Conservation (phyloP, 1,140 invertebrate genomes). For the Lasioglossum baleicum region DNA sequence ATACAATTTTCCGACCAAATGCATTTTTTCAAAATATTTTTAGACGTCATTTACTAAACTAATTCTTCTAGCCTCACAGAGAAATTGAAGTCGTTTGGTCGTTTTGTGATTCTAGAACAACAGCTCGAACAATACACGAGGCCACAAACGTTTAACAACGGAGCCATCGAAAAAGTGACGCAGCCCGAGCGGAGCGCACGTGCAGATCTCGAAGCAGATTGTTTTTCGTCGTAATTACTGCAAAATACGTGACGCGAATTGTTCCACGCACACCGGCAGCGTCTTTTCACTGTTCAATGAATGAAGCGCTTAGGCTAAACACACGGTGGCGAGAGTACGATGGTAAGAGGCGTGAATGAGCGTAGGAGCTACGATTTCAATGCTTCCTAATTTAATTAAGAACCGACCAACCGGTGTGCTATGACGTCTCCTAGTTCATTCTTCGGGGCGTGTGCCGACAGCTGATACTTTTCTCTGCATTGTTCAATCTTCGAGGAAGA, state of each 20-base stretch:
- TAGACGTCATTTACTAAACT: too few species aligned
- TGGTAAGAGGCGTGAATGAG: constrained; percentile 73
- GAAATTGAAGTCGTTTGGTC: too few species aligned
- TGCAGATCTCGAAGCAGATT: background rate
- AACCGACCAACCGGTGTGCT: constrained; percentile 66
- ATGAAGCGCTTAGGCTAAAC: constrained; percentile 66
- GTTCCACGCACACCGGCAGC: constrained; percentile 55
- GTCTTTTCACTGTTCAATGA: constrained; percentile 67
- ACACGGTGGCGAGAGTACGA: constrained; percentile 65
- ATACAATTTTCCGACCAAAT: too few species aligned
- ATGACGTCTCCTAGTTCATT: constrained; percentile 57
- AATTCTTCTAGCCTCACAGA: too few species aligned
- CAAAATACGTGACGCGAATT: constrained; percentile 30
- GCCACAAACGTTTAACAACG: too few species aligned
- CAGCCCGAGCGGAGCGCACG: background rate
- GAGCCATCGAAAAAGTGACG: too few species aligned
- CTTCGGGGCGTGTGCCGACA: constrained; percentile 56
- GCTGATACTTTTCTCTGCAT: constrained; percentile 45
- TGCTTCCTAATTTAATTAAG: constrained; percentile 76
- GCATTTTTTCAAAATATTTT: too few species aligned
- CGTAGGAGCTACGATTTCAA: constrained; percentile 72
- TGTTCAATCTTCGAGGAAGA: background rate
- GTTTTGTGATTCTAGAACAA: too few species aligned
- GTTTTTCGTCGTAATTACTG: constrained; percentile 28
- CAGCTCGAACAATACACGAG: too few species aligned